phyloP scores from a whole-genome alignment of 2,888 invertebrate genomes.

The Apamea epomidion region DNA sequence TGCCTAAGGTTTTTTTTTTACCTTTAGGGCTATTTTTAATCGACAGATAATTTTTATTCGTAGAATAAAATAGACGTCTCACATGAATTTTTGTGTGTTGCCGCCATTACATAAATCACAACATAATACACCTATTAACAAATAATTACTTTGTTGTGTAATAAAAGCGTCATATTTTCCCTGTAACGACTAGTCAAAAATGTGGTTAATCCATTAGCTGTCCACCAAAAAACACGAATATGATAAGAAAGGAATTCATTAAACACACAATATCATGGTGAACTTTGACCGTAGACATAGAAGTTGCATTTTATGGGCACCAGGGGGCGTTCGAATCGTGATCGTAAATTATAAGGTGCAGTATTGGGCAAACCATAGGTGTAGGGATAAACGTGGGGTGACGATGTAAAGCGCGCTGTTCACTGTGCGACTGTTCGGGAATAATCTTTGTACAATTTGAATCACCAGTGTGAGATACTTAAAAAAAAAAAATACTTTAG shows the following conservation, averaged over 20 bases:
- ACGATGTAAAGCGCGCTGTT: slow-evolving; percentile 54
- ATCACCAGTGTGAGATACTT: not conserved
- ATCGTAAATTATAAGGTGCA: slow-evolving; percentile 65
- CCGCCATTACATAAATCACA: slow-evolving; percentile 36
- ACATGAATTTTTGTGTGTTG: too few relatives aligned
- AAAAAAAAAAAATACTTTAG: too few relatives aligned
- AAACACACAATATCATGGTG: slow-evolving; percentile 32
- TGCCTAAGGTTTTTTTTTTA: too few relatives aligned
- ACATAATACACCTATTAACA: slow-evolving; percentile 29
- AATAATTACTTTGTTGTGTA: slow-evolving; percentile 32
- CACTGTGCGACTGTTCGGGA: slow-evolving; percentile 36
- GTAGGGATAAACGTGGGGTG: slow-evolving; percentile 57
- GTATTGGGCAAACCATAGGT: slow-evolving; percentile 50
- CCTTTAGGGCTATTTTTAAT: too few relatives aligned
- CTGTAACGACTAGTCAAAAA: slow-evolving; percentile 20
- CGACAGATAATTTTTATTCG: too few relatives aligned
- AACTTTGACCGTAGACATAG: slow-evolving; percentile 49
- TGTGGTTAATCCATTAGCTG: slow-evolving; percentile 50
- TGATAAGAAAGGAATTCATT: slow-evolving; percentile 39
- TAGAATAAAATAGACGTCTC: too few relatives aligned
- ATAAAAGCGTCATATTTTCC: slow-evolving; percentile 22
- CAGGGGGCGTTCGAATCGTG: slow-evolving; percentile 34
- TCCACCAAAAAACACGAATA: slow-evolving; percentile 28
- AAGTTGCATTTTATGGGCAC: slow-evolving; percentile 52
- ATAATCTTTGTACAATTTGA: not conserved